These are phyloP conservation scores for Pelodytes ibericus DNA, from an alignment of 2,797 vertebrate species.

Conservation along the genomic window DNA sequence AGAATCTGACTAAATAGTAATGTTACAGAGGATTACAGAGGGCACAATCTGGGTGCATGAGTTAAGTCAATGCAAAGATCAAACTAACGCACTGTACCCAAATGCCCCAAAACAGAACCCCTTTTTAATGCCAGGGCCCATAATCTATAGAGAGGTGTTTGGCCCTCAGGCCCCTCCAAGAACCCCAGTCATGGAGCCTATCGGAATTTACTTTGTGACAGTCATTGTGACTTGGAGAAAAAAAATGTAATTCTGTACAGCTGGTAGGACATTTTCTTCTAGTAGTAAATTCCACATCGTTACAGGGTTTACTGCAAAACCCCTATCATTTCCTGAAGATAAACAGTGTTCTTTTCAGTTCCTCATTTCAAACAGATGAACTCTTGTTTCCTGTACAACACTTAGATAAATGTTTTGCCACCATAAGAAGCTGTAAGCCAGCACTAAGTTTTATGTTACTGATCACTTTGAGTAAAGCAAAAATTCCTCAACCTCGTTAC, in stretches of 20 bases:
- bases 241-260: not conserved
- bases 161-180: too few relatives aligned
- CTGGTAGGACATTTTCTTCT: not conserved
- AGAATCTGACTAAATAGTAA: too few relatives aligned
- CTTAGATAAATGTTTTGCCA: not conserved
- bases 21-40: too few relatives aligned
- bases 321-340: conserved; percentile 1
- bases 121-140: too few relatives aligned
- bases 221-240: not conserved
- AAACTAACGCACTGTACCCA: too few relatives aligned
- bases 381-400: not conserved
- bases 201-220: too few relatives aligned
- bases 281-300: not conserved
- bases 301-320: not conserved
- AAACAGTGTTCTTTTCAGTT: not conserved
- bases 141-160: too few relatives aligned
- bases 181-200: too few relatives aligned
- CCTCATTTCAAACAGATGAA: not conserved
- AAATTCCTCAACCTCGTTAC: too few relatives aligned
- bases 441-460: not conserved
- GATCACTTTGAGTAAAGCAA: not conserved
- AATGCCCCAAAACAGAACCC: too few relatives aligned
- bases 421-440: not conserved
- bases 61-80: too few relatives aligned
- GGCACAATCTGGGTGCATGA: too few relatives aligned